Evolutionary conservation across 2,797 vertebrate species (phyloP).

Genomic region (Semaprochilodus insignis): DNA sequence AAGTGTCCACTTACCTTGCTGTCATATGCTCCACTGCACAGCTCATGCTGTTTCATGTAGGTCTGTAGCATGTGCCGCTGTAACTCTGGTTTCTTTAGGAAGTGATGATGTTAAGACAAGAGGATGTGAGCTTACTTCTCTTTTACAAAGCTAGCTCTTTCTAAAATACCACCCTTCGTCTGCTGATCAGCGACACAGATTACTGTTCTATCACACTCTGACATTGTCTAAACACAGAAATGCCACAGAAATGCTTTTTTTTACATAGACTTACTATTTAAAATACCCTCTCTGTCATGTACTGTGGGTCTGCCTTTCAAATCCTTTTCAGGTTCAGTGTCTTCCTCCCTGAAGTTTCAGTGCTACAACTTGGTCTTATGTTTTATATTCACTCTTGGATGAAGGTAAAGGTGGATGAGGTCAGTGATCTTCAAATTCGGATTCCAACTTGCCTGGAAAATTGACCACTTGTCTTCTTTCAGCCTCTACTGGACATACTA

Average conservation of each 20-base stretch:
- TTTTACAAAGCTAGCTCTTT: neutral
- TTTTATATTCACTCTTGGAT: neutral
- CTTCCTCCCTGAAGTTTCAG: no score
- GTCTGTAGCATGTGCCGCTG: neutral
- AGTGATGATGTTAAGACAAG: neutral
- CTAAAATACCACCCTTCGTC: neutral
- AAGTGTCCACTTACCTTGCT: constrained; percentile 1
- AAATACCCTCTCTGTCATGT: neutral
- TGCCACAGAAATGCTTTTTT: neutral
- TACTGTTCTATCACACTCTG: neutral
- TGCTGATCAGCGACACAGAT: neutral
- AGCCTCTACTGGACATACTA: constrained; percentile 30
- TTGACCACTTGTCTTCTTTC: constrained; percentile 2
- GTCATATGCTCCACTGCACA: neutral
- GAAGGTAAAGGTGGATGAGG: neutral
- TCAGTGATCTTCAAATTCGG: neutral
- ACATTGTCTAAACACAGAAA: no score
- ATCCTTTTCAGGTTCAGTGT: neutral
- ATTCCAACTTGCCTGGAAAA: neutral
- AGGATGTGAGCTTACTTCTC: neutral
- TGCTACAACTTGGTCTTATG: neutral
- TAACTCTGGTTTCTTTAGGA: neutral
- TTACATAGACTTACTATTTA: no score
- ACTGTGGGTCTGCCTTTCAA: neutral
- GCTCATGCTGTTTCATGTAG: neutral